phyloP scores from a whole-genome alignment of 2,113 vertebrate species.

The Plestiodon gilberti region DNA sequence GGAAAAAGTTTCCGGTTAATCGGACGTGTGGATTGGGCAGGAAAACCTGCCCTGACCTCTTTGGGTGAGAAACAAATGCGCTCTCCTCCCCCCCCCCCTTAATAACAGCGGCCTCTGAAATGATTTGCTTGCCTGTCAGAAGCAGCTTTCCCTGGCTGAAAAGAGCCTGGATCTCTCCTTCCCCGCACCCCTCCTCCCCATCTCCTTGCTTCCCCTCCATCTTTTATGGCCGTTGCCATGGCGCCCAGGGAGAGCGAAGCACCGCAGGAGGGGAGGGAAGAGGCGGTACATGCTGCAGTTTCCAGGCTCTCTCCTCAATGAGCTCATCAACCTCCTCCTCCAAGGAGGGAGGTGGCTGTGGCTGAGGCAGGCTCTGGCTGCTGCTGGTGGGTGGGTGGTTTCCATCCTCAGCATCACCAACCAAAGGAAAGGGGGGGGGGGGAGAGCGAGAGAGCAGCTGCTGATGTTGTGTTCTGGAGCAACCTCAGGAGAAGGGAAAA shows the following conservation, averaged over 20 bases:
- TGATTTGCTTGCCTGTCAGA: constrained; percentile 14
- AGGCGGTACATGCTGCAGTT: constrained; percentile 69
- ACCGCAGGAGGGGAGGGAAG: constrained; percentile 68
- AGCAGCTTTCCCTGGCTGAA: constrained; percentile 1
- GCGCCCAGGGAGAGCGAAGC: constrained; percentile 26
- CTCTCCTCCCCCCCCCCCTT: not conserved
- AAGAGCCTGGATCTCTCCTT: not conserved
- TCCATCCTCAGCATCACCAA: constrained; percentile 59
- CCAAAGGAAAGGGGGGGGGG: constrained; percentile 25
- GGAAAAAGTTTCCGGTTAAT: not conserved
- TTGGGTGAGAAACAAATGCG: not conserved
- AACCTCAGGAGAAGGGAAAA: constrained; percentile 64
- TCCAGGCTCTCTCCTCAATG: constrained; percentile 64
- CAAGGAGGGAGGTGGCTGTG: constrained; percentile 71
- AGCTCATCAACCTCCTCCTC: constrained; percentile 74
- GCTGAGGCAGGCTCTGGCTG: constrained; percentile 49
- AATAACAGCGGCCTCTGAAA: not conserved
- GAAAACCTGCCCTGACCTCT: not conserved
- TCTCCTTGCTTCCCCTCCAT: constrained; percentile 29
- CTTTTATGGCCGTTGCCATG: constrained; percentile 40
- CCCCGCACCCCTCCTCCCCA: constrained; percentile 25
- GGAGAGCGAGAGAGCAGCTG: constrained; percentile 55
- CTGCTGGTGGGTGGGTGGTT: constrained; percentile 66
- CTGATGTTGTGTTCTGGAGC: constrained; percentile 71
- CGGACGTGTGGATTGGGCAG: not conserved